Percentiles rank a stretch among this genome's conserved stretches.
Conservation (phyloP, 2,888 invertebrate species). For the Orthosia cruda region DNA sequence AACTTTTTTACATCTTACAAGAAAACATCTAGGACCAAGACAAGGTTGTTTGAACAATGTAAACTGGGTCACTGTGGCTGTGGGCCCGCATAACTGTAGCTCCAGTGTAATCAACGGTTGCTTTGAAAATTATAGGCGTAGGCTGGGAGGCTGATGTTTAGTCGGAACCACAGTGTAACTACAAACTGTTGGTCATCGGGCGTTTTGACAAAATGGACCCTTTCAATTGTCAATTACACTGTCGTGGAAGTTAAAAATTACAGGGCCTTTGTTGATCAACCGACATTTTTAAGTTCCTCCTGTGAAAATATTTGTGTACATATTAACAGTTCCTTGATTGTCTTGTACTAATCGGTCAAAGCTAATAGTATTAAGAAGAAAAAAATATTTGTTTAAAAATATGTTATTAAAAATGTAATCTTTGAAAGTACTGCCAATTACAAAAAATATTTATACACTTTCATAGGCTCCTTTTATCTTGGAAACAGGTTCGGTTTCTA, state of each 20-base stretch:
- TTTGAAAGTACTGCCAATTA: too few species aligned
- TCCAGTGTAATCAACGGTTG: conserved; percentile 60
- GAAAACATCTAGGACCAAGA: conserved; percentile 36
- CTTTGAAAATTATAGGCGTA: conserved; percentile 61
- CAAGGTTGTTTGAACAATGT: conserved; percentile 53
- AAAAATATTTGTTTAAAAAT: too few species aligned
- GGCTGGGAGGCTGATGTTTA: conserved; percentile 17
- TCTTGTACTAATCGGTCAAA: too few species aligned
- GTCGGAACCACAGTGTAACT: conserved; percentile 32
- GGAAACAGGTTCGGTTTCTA: too few species aligned
- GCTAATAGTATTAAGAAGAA: too few species aligned
- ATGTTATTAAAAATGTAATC: too few species aligned
- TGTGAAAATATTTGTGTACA: neutral
- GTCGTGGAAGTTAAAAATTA: conserved; percentile 1
- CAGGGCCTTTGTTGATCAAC: neutral
- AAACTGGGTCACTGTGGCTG: conserved; percentile 65
- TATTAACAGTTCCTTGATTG: neutral
- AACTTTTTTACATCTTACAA: conserved; percentile 48
- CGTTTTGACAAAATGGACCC: neutral
- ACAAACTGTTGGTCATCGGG: conserved; percentile 3
- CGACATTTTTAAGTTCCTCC: neutral
- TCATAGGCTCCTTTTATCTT: too few species aligned
- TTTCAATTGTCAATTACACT: conserved; percentile 14
- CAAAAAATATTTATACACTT: too few species aligned
- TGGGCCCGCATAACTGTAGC: conserved; percentile 35